phyloP scores from a whole-genome alignment of 2,888 invertebrate species.

The Agriopis marginaria region DNA sequence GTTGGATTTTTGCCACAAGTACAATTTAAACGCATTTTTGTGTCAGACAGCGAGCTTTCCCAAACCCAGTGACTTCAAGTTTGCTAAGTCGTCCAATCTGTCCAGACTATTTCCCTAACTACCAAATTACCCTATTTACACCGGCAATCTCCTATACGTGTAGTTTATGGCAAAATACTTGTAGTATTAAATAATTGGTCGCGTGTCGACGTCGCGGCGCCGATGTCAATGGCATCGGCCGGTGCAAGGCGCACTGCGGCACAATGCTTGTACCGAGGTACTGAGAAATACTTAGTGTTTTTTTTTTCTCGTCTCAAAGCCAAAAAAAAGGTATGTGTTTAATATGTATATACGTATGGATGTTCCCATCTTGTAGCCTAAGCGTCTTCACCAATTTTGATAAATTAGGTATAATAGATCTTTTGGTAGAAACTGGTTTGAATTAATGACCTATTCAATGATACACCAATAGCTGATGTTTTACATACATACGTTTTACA shows the following conservation, averaged over 20 bases:
- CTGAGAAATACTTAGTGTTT: conserved; percentile 26
- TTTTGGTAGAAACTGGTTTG: too few species aligned
- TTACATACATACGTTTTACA: too few species aligned
- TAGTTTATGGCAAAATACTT: conserved; percentile 42
- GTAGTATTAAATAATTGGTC: conserved; percentile 72
- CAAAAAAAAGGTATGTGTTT: too few species aligned
- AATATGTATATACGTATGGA: too few species aligned
- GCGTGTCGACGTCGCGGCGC: conserved; percentile 78
- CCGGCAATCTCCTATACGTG: conserved; percentile 29
- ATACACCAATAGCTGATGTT: too few species aligned
- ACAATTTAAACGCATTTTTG: too few species aligned
- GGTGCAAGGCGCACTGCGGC: conserved; percentile 77
- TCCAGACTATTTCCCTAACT: conserved; percentile 8
- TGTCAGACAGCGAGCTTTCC: too few species aligned
- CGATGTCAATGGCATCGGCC: conserved; percentile 72
- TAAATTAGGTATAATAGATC: too few species aligned
- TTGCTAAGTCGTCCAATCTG: conserved; percentile 2
- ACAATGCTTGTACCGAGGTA: conserved; percentile 42
- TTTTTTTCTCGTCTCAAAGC: background rate
- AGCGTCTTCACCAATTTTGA: too few species aligned
- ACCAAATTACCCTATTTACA: conserved; percentile 33
- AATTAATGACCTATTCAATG: too few species aligned
- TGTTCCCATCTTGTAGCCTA: too few species aligned
- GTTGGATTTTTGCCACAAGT: too few species aligned
- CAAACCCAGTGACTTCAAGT: background rate